Evolutionary conservation across 2,113 vertebrate genomes (phyloP), one percentile per base, ranked within the genome.

Genomic region (Aleadryas rufinucha): DNA sequence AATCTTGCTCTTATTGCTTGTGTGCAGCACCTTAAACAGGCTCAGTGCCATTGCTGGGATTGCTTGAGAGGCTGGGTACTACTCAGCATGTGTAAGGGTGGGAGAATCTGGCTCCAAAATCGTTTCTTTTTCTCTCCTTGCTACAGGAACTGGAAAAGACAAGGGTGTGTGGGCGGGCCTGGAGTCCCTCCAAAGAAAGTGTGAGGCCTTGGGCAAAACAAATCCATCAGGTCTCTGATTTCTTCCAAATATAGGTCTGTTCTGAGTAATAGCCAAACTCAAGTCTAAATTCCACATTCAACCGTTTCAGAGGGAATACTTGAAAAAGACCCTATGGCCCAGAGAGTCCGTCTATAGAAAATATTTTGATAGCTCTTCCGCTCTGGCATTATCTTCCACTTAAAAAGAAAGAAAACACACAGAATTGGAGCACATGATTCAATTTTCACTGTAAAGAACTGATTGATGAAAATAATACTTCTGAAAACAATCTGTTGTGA

Each of bases 191-290:
- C 97, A 98, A 98, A 97, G 97, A 97, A 98, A 98, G 97, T 98
- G 98, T 98, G 97, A 98, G 97, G 96, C 97, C 97, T 97, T 98
- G 96, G 98, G 98, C 97, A 98, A 98, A 98, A 98, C 94, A 98
- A 97, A 97, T 96, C 94, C 87, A 96, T 96, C 94, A 97, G 97
- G 97, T 98, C 97, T 98, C 96, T 97, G 97, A 92, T 98, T 98
- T 98, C 98, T 98, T 98, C 98, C 98, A 98, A 98, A 98, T 97
- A 98, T 97, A 98, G 98, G 96, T 97, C 97, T 97, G 96, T 97
- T 97, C 92, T 98, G 98, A 97, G 90, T 91, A 75, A 94, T 96
- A 97, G 98, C 98, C 98, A 98, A 97, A 87, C 97, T 97, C 88
- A 69, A 84, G 96, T 95, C 96, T 97, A 90, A 97, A 97, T 75